Percentiles rank a stretch among this genome's conserved stretches.
phyloP scores from a whole-genome alignment of 2,888 invertebrate genomes.

The Fragum fragum region DNA sequence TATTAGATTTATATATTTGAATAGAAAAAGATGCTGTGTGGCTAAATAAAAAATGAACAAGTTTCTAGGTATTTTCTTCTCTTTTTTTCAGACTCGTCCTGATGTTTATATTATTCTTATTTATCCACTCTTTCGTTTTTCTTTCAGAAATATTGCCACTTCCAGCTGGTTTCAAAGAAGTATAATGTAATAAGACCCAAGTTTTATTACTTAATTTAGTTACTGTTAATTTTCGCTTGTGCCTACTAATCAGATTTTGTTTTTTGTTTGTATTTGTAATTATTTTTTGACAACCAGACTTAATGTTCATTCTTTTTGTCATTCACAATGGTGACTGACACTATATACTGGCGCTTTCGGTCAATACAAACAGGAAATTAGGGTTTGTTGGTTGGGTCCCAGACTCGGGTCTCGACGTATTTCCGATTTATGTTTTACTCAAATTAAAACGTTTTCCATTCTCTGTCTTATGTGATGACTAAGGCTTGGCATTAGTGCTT shows the following conservation, averaged over 20 bases:
- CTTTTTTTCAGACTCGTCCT: no score
- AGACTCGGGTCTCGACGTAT: slow-evolving; percentile 26
- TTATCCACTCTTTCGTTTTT: no score
- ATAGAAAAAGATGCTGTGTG: no score
- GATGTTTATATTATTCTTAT: no score
- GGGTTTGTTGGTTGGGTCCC: not conserved
- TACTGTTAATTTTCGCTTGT: not conserved
- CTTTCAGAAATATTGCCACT: no score
- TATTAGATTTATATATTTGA: no score
- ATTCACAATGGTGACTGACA: not conserved
- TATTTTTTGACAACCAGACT: not conserved
- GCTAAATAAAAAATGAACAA: no score
- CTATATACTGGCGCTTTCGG: not conserved
- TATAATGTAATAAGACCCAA: not conserved
- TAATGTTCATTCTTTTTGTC: not conserved
- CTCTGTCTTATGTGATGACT: no score
- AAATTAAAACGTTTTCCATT: no score
- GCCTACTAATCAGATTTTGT: not conserved
- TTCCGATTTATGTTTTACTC: slow-evolving; percentile 17
- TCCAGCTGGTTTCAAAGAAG: no score
- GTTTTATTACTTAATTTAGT: slow-evolving; percentile 1
- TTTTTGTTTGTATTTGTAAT: slow-evolving; percentile 2
- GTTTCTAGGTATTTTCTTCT: no score
- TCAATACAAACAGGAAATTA: not conserved
- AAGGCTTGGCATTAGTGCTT: no score